Evolutionary conservation across 2,113 vertebrate genomes (phyloP).

Genomic region (Siniperca knerii): DNA sequence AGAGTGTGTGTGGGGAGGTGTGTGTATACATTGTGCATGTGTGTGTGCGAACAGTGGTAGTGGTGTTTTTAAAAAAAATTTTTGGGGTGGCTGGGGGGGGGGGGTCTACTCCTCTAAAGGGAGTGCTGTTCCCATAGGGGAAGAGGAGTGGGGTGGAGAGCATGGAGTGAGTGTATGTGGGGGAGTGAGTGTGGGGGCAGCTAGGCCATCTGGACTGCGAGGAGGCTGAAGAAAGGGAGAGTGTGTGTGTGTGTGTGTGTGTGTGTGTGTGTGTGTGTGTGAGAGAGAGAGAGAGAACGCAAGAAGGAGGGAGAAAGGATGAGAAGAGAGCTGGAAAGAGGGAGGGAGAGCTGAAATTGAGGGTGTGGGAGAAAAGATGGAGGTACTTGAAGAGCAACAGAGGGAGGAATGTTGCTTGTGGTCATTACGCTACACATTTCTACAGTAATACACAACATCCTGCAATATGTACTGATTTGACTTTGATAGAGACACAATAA

Average conservation of each 20-base stretch:
- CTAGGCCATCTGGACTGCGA: slow-evolving; percentile 84
- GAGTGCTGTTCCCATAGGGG: slow-evolving; percentile 71
- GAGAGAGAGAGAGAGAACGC: slow-evolving; percentile 11
- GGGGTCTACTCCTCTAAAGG: slow-evolving; percentile 60
- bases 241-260: slow-evolving; percentile 38
- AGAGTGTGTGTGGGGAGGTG: slow-evolving; percentile 21
- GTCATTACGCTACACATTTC: slow-evolving; percentile 42
- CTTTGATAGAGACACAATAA: slow-evolving; percentile 23
- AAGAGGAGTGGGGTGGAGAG: slow-evolving; percentile 69
- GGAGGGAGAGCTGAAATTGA: slow-evolving; percentile 42
- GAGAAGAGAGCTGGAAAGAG: slow-evolving; percentile 43
- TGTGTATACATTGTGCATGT: slow-evolving; percentile 38
- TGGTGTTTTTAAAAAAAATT: too few species aligned
- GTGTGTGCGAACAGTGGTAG: slow-evolving; percentile 29
- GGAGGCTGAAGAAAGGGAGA: slow-evolving; percentile 77
- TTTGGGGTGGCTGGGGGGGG: too few species aligned
- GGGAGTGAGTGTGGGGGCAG: slow-evolving; percentile 80
- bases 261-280: neutral
- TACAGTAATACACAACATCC: slow-evolving; percentile 20
- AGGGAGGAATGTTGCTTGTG: slow-evolving; percentile 59
- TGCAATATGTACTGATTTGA: slow-evolving; percentile 49
- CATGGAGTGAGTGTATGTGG: slow-evolving; percentile 74
- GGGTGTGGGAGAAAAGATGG: slow-evolving; percentile 54
- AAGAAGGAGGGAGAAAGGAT: slow-evolving; percentile 48
- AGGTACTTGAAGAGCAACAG: slow-evolving; percentile 42